Evolutionary conservation across 2,888 invertebrate species (phyloP), one percentile per base, ranked within the genome.

Genomic region (Ophion ventricosus): DNA sequence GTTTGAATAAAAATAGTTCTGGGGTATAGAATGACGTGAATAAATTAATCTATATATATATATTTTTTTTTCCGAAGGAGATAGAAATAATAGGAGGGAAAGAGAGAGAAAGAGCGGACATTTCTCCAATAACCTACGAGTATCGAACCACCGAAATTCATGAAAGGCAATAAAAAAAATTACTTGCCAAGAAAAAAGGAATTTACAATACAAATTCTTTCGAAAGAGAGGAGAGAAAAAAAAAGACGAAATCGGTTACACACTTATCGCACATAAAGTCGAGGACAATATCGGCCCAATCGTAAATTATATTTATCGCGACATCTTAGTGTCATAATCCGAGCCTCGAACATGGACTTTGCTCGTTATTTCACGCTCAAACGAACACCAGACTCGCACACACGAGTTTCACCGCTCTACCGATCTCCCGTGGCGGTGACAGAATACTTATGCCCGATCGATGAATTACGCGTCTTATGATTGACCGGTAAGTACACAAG

Each of bases 301-400:
- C 74, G 35, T 67, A 25, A 56, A 63, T 66, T 54, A 49, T 54
- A 75, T 80, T 73, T 73, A 83, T 80, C 80, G 61, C 63, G 49
- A 20, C 70, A 61, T 80, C 76, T 76, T 76, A 73, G 76, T 83
- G 76, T 26, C 76, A 80, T 66, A 83, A 72, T 66, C 54, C 74
- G 63, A 25, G 23, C 5, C 35, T 49, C 66, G 25, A 75, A 67
- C 35, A 23, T 73, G 54, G 76, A 83, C 80, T 89, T 90, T 89
- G 89, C 88, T 85, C 85, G 87, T 86, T 88, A 90, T 91, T 90
- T 89, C 88, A 90, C 88, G 89, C 88, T 88, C 82, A 87, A 83
- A 82, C 84, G 88, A 87, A 81, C 89, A 87, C 82, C 84, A 87
- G 85, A 87, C 76, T 85, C 83, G 87, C 85, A 84, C 85, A 87